Base-by-base conservation (phyloP, 2,888 invertebrate genomes). In the Sinotaia quadrata region DNA sequence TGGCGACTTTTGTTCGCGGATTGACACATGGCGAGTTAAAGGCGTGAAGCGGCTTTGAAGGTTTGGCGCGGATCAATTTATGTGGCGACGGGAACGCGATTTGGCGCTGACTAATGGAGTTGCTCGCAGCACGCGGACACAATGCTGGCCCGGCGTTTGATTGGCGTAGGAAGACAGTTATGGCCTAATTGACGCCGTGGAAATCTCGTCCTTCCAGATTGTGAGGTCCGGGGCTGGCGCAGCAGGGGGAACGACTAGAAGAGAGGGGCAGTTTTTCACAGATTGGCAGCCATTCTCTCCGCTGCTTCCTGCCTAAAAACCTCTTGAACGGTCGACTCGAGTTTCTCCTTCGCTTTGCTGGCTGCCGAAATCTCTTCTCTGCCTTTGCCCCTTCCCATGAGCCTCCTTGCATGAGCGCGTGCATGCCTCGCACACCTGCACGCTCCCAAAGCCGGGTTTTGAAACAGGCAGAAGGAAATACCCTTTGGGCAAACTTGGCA, bases 141-240 rank as follows among this genome's bases (percentile, higher is more conserved):
- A 65, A 65, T 65, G 65, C 44, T 31, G n/a, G 56, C n/a, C 24
- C 27, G 33, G 29, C 37, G 31, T 36, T 41, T 65, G 65, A 65
- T 65, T 65, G 65, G 65, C 65, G 65, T 54, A 65, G 65, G 65
- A 56, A 65, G 65, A 65, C 65, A 65, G 65, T 65, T 56, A 65
- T 65, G 65, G 65, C 21, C 65, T 65, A 65, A 65, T 65, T 65
- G 65, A 65, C 41, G 65, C 54, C 54, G 56, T 56, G 44, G 56
- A 56, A 33, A 44, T 44, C 51, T 63, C 56, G 56, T 65, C 56
- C 24, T 15, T 21, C 33, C 56, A 36, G 37, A 65, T 21, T 52
- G 41, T 37, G 65, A 15, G 36, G 27, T 10, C 52, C 51, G 62
- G 54, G 33, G 33, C 44, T 4, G 29, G 56, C 65, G 41, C 65